Evolutionary conservation across 2,113 vertebrate species (phyloP), one percentile per base, ranked within the genome.

Genomic region (Patagioenas fasciata): DNA sequence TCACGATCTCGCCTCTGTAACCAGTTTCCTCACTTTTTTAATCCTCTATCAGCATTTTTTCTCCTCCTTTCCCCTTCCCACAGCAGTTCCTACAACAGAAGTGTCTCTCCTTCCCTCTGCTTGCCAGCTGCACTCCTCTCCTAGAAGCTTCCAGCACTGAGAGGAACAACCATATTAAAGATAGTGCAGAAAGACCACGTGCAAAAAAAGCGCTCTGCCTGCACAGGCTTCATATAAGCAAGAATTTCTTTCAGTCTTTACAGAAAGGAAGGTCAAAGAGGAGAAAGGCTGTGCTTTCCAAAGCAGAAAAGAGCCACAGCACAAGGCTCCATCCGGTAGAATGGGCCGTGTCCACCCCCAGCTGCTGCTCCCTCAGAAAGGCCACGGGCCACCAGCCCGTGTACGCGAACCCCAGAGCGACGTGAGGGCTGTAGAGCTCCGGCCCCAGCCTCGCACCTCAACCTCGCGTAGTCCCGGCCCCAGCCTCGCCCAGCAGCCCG

Each of bases 181-280:
- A 42, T 0, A 4, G 4, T 1, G 2, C 28, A 54, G 31, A 21
- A 61, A 56, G 3, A 21, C 20, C 24, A 13, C 0, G 1, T 17
- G 12, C 18, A 51, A 64, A 56, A 2, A 38, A 36, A 23, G 29
- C 21, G 3, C 34, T 44, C 50, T 56, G 47, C 47, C 50, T 48
- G 21, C 34, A 21, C 47, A 6, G 28, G 9, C 3, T n/a, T 53
- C 21, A 19, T 0, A 16, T 4, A 12, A 8, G 14, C 9, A 15
- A 10, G 26, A 17, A 20, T 1, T 15, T 4, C 9, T 13, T 58
- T 7, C 4, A 6, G 23, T 47, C 28, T 51, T 20, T 11, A 7
- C 3, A 14, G 29, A 58, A 51, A 57, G 9, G 36, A 21, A 51
- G 13, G 17, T 5, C 6, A 7, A 48, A 3, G 19, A 34, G 24